phyloP scores from a whole-genome alignment of 2,797 vertebrate species.

The Sebastes baramenuke region DNA sequence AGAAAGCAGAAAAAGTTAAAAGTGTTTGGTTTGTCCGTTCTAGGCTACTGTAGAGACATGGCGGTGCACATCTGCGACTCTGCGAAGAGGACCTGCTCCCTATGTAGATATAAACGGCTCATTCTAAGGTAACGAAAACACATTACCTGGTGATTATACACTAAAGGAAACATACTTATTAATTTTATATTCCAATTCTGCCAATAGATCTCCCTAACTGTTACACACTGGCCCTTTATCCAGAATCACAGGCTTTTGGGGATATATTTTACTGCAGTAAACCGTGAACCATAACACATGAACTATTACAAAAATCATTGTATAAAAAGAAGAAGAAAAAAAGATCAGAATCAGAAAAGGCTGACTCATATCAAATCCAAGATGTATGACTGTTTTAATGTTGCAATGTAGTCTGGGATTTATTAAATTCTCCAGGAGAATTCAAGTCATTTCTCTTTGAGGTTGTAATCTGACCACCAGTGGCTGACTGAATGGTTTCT shows the following conservation, averaged over 20 bases:
- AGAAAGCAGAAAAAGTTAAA: too few relatives aligned
- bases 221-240: not conserved
- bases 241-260: not conserved
- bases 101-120: too few relatives aligned
- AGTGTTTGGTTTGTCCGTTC: too few relatives aligned
- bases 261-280: not conserved
- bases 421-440: not conserved
- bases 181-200: too few relatives aligned
- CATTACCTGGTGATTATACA: too few relatives aligned
- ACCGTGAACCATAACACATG: not conserved
- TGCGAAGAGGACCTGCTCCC: fast-evolving
- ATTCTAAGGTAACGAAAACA: too few relatives aligned
- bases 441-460: conserved; percentile 14
- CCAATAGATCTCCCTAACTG: too few relatives aligned
- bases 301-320: not conserved
- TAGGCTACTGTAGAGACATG: too few relatives aligned
- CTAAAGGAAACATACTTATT: too few relatives aligned
- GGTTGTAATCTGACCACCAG: not conserved
- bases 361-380: not conserved
- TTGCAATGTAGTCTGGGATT: not conserved
- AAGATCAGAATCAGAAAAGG: not conserved
- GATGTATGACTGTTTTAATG: not conserved
- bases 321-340: not conserved
- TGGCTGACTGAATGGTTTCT: conserved; percentile 11
- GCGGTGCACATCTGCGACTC: too few relatives aligned